phyloP scores from a whole-genome alignment of 2,797 vertebrate genomes.

The Acipenser transmontanus region DNA sequence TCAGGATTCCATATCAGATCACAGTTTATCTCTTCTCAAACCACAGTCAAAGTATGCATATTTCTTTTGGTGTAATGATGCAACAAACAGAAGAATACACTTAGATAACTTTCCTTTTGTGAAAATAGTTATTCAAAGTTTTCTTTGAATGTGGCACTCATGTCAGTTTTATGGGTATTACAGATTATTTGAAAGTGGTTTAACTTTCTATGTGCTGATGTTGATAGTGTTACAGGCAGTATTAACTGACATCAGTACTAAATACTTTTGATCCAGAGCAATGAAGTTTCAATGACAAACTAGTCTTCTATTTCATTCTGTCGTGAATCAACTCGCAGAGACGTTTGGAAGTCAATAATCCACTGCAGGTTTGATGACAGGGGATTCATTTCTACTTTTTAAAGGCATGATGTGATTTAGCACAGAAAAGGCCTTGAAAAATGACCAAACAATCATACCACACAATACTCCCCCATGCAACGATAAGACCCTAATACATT shows the following conservation, averaged over 20 bases:
- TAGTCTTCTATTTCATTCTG: conserved; percentile 64
- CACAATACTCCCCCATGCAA: neutral
- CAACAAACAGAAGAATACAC: no score
- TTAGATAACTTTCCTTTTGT: no score
- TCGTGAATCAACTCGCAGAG: conserved; percentile 73
- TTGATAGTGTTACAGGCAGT: neutral
- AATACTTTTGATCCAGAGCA: neutral
- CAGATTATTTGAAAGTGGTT: no score
- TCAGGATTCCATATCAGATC: no score
- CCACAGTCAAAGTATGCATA: no score
- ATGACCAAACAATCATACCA: conserved; percentile 35
- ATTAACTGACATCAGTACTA: neutral
- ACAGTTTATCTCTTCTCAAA: no score
- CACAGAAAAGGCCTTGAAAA: conserved; percentile 41
- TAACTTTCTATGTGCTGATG: no score
- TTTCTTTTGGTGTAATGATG: no score
- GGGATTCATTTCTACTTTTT: conserved; percentile 77
- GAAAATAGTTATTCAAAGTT: no score
- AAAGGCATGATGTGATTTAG: conserved; percentile 75
- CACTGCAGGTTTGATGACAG: conserved; percentile 71
- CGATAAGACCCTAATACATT: neutral
- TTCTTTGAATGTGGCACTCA: no score
- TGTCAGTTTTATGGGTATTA: no score
- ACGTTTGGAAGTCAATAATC: conserved; percentile 77
- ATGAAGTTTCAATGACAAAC: conserved; percentile 56